Conservation (phyloP, 2,113 vertebrate genomes). For the Asarcornis scutulata region DNA sequence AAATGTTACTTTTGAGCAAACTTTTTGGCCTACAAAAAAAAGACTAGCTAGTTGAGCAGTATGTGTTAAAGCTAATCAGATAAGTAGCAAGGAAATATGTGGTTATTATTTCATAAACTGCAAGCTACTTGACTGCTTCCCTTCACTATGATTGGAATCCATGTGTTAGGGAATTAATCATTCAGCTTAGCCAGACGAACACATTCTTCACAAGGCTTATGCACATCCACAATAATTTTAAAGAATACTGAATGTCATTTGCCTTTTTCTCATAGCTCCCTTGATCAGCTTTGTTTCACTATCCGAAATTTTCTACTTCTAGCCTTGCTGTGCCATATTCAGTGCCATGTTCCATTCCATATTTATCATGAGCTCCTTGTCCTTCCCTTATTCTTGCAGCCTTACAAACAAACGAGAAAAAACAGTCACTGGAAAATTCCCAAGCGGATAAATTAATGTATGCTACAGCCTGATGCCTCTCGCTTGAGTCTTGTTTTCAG, state of each 20-base stretch:
- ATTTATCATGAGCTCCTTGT: not conserved
- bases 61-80: not conserved
- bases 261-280: not conserved
- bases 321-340: not conserved
- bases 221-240: not conserved
- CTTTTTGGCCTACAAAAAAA: not conserved
- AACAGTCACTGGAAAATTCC: not conserved
- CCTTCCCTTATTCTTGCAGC: not conserved
- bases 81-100: not conserved
- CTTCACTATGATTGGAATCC: not conserved
- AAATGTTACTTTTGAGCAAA: not conserved
- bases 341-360: not conserved
- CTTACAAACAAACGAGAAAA: not conserved
- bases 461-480: constrained; percentile 81
- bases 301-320: not conserved
- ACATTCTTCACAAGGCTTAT: not conserved
- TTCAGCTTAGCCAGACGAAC: not conserved
- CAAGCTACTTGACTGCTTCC: not conserved
- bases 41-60: not conserved
- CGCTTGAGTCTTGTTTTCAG: constrained; percentile 82
- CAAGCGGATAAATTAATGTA: constrained; percentile 77
- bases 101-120: not conserved
- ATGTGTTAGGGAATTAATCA: not conserved
- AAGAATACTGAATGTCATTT: not conserved
- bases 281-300: not conserved